A percentile compares a stretch with the other conserved stretches of the same genome.
phyloP scores from a whole-genome alignment of 2,888 invertebrate genomes.

The Callinectes sapidus region DNA sequence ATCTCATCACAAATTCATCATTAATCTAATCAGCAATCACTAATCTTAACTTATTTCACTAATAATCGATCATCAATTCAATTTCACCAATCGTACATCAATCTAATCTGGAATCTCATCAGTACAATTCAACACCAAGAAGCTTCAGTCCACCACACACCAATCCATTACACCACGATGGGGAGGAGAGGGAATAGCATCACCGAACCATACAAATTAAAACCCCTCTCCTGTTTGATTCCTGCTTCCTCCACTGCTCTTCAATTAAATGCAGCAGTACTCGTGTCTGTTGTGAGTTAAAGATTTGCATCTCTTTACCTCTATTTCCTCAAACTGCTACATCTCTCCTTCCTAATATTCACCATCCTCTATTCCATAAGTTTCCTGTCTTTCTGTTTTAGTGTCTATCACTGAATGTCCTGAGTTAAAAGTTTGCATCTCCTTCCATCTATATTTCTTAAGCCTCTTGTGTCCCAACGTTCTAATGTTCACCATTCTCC shows the following conservation, averaged over 20 bases:
- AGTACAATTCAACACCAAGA: background rate
- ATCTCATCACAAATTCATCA: background rate
- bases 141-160: background rate
- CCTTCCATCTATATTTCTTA: too few relatives aligned
- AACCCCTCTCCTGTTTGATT: background rate
- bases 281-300: background rate
- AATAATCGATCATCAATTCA: too few relatives aligned
- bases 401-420: too few relatives aligned
- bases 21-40: background rate
- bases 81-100: too few relatives aligned
- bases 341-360: background rate
- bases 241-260: background rate
- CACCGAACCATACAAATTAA: background rate
- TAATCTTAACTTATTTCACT: background rate
- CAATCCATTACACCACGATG: background rate
- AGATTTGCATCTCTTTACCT: background rate
- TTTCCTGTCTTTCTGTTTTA: too few relatives aligned
- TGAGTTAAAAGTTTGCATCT: too few relatives aligned
- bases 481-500: too few relatives aligned
- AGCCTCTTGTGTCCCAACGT: too few relatives aligned
- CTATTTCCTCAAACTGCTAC: background rate
- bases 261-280: background rate
- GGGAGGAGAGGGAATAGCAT: background rate
- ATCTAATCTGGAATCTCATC: too few relatives aligned
- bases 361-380: too few relatives aligned